A percentile compares a stretch with the other conserved stretches of the same genome.
Conservation (phyloP, 2,888 invertebrate genomes). For the Blastobasis lacticolella region DNA sequence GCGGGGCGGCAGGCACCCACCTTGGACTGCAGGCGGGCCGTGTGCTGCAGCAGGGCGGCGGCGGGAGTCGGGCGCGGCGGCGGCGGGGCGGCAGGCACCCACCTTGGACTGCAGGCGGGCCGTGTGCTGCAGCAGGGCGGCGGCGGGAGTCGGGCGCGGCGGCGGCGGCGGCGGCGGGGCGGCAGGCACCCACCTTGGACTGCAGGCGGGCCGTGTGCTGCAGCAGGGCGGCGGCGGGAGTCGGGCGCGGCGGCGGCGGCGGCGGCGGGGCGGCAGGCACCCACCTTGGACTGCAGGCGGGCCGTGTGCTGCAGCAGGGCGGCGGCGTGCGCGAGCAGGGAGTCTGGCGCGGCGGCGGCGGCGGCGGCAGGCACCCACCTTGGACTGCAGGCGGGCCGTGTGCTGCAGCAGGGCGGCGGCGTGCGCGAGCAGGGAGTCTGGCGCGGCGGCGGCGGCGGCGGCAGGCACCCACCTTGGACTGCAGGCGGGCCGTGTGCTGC, state of each 20-base stretch:
- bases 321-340: conserved; percentile 91
- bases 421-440: conserved; percentile 92
- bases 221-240: conserved; percentile 85
- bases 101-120: conserved; percentile 85
- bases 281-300: conserved; percentile 83
- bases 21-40: conserved; percentile 84
- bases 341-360: conserved; percentile 78
- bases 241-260: conserved; percentile 76
- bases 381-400: conserved; percentile 83
- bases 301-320: conserved; percentile 87
- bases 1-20: conserved; percentile 33
- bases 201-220: conserved; percentile 88
- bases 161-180: too few relatives aligned
- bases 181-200: conserved; percentile 70
- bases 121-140: conserved; percentile 87
- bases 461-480: conserved; percentile 75
- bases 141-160: conserved; percentile 87
- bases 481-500: conserved; percentile 86
- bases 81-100: too few relatives aligned
- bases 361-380: conserved; percentile 50
- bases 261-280: too few relatives aligned
- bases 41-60: conserved; percentile 87
- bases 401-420: conserved; percentile 89
- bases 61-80: conserved; percentile 86
- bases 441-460: conserved; percentile 54